Base-by-base conservation (phyloP, 1,140 invertebrate genomes). In the Neodiprion lecontei region DNA sequence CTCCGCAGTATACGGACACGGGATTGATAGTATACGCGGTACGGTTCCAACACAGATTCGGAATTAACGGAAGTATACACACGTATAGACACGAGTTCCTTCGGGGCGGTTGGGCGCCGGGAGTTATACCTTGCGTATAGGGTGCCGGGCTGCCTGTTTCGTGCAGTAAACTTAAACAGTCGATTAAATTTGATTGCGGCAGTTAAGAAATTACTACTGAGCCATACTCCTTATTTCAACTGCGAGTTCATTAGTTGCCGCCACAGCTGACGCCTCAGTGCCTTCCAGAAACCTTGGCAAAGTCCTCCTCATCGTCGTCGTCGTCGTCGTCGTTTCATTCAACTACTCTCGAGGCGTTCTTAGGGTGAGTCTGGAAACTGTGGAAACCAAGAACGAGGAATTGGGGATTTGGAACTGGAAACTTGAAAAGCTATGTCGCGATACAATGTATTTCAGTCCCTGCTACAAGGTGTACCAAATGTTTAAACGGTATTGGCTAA, bases 141-240 rank as follows among this genome's bases (percentile, higher is more conserved):
- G 11, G 53, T 12, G 53, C 7, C n/a, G 53, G 28, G 28, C 53
- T 61, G 53, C 53, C 53, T 61, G 8, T 61, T 61, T 61, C 53
- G 53, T 61, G 53, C 53, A 61, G 53, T 61, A 61, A 61, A 61
- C 53, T 61, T 61, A 61, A 61, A 61, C 53, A 61, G 53, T 61
- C 53, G 53, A 61, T 61, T 61, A 61, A 61, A 61, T 61, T 61
- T 61, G 53, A 61, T 61, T 61, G 53, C 53, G 53, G n/a, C 53
- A 61, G 53, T 61, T 61, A 61, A 61, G 53, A 61, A 61, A 61
- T 61, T 61, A 61, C 53, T 61, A 61, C 53, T 61, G 4, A 61
- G 53, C 53, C n/a, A 17, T 61, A 61, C 53, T 61, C 53, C 53
- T 61, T 61, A 61, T 61, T 61, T 61, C 53, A 61, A 61, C 11